phyloP scores from a whole-genome alignment of 2,797 vertebrate species.

The Threskiornis aethiopicus region DNA sequence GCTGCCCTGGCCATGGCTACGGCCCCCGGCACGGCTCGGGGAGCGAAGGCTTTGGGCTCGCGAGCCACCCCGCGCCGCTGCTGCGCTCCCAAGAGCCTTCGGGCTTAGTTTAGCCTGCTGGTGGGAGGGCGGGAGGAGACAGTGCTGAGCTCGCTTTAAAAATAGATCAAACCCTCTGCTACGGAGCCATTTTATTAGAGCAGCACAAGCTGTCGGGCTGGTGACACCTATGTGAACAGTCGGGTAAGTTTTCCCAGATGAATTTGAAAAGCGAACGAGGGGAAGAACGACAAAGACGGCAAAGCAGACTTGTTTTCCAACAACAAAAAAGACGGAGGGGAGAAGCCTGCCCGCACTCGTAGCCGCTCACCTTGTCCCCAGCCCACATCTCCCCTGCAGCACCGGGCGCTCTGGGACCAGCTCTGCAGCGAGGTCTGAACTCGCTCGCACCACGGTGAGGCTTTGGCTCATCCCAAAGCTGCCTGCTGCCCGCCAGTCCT shows the following conservation, averaged over 20 bases:
- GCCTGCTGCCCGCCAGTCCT: neutral
- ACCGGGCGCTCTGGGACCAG: neutral
- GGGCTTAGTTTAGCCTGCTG: neutral
- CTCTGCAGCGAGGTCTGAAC: neutral
- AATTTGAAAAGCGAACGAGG: neutral
- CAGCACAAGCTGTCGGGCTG: slow-evolving; percentile 25
- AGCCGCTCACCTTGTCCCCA: rapidly evolving
- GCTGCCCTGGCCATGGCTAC: rapidly evolving
- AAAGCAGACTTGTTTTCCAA: neutral
- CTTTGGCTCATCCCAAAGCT: neutral
- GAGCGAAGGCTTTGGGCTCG: neutral
- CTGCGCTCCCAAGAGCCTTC: neutral
- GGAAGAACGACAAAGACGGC: neutral
- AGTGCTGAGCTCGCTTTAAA: slow-evolving; percentile 14
- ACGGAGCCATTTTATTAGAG: slow-evolving; percentile 54
- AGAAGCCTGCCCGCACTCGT: neutral
- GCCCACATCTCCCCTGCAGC: neutral
- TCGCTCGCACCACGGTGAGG: rapidly evolving
- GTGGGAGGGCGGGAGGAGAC: slow-evolving; percentile 50
- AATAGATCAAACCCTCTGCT: slow-evolving; percentile 55
- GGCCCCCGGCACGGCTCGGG: rapidly evolving
- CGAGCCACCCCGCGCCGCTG: rapidly evolving
- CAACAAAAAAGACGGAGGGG: no score
- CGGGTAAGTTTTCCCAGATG: neutral
- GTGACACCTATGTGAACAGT: neutral